A percentile compares a stretch with the other conserved stretches of the same genome.
Evolutionary conservation across 37 sponge, comb jelly and placozoan genomes (phyloP).

Genomic region (Chondrilla cf. caribensis): DNA sequence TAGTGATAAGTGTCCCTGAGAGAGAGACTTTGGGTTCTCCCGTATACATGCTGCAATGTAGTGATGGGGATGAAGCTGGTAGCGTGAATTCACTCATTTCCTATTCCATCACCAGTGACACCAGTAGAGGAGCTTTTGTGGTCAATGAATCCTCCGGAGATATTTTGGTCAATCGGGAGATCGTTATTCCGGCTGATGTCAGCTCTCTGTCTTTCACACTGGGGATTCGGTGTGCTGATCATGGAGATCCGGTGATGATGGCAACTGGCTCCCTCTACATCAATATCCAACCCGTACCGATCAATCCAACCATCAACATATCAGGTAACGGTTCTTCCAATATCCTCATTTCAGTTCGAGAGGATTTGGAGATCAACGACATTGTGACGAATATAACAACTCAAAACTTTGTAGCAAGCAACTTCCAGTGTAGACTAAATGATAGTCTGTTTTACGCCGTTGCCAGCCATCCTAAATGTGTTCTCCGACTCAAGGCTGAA

Average conservation of each 20-base stretch:
- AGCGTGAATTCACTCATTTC: constrained; percentile 50
- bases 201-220: constrained; percentile 18
- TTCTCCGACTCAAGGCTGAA: neutral
- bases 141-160: constrained; percentile 47
- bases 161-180: constrained; percentile 21
- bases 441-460: constrained; percentile 16
- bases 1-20: constrained; percentile 35
- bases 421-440: constrained; percentile 16
- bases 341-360: constrained; percentile 38
- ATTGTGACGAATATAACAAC: constrained; percentile 37
- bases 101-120: constrained; percentile 45
- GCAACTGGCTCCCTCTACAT: constrained; percentile 26
- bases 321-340: neutral
- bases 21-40: constrained; percentile 20
- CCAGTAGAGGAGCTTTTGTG: constrained; percentile 24
- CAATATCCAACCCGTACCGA: constrained; percentile 17
- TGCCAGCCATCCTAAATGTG: constrained; percentile 22
- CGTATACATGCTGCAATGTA: constrained; percentile 36
- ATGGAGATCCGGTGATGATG: constrained; percentile 40
- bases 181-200: constrained; percentile 34
- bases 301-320: neutral
- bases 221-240: constrained; percentile 33
- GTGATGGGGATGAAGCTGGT: constrained; percentile 40
- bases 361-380: constrained; percentile 37
- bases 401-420: constrained; percentile 1